Base-by-base conservation (phyloP, 2,113 vertebrate genomes). In the Aix galericulata region DNA sequence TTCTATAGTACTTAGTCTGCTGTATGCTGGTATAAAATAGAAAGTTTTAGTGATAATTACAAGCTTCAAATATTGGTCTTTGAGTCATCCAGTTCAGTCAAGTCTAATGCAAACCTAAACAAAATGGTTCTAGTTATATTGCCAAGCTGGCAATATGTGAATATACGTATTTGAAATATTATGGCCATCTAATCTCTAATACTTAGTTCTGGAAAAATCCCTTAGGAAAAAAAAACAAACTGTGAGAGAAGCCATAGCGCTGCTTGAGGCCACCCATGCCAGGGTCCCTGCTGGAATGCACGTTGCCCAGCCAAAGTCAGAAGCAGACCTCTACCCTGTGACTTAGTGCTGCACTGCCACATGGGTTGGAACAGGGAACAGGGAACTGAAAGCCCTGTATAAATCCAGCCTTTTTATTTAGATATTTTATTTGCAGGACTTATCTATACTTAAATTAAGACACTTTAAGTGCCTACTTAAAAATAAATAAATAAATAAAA, bases 321-420 rank as follows among this genome's bases (percentile, higher is more conserved):
- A 68, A 27, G 12, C 12, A 77, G 14, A 48, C 2, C 1, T 6
- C 3, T 12, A 2, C 5, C 55, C 8, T 71, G 4, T 50, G 13
- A 20, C 27, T 50, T 67, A 12, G 3, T 67, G 31, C 8, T 1
- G 0, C 21, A 21, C 4, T 66, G 11, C 11, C 7, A 17, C 4
- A 2, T 34, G 7, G 46, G 89, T 78, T 50, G 27, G 31, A 55
- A 88, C 10, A 14, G 67, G 31, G 15, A 13, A 40, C 40, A 63
- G 25, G 6, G 14, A 88, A 23, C 5, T 20, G 38, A 93, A 90
- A 79, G 6, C 2, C 21, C 16, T 25, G 17, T 59, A 32, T 90
- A 93, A 72, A 85, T 34, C 59, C 3, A 72, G 11, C 3, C 12
- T 27, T 50, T 58, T 59, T 68, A 40, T 82, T 78, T 82, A 67